Conservation (phyloP, 1,140 invertebrate genomes). For the Camponotus pennsylvanicus region DNA sequence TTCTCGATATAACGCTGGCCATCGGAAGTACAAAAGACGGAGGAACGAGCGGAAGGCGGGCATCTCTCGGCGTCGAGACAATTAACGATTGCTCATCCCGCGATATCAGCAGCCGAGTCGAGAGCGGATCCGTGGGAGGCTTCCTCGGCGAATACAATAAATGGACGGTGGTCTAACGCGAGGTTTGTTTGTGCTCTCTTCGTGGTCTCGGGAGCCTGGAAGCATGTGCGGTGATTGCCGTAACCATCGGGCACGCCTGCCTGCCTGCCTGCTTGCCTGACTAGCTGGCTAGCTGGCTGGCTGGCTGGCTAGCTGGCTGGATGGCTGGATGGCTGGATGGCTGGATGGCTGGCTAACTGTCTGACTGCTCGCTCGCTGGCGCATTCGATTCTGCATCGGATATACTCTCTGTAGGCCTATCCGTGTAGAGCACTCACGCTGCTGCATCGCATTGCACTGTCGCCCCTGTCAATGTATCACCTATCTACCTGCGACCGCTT, state of each 20-base stretch:
- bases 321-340: slow-evolving; percentile 38
- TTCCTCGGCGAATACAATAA: slow-evolving; percentile 68
- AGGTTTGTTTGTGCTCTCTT: slow-evolving; percentile 74
- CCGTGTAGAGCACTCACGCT: slow-evolving; percentile 66
- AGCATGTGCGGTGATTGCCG: slow-evolving; percentile 82
- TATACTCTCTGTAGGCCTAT: slow-evolving; percentile 62
- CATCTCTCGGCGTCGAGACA: slow-evolving; percentile 55
- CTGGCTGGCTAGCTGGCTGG: slow-evolving; percentile 38
- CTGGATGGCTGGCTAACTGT: slow-evolving; percentile 45
- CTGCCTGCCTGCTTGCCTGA: slow-evolving; percentile 60
- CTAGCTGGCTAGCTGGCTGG: slow-evolving; percentile 52
- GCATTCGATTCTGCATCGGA: slow-evolving; percentile 52
- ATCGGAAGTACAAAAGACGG: slow-evolving; percentile 60
- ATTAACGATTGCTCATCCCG: slow-evolving; percentile 73
- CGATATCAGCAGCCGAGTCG: slow-evolving; percentile 54
- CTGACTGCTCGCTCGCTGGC: slow-evolving; percentile 49
- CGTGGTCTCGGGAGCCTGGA: slow-evolving; percentile 75
- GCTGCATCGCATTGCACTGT: slow-evolving; percentile 60
- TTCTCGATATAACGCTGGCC: slow-evolving; percentile 15
- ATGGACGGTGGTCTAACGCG: slow-evolving; percentile 67
- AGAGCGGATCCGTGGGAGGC: slow-evolving; percentile 61
- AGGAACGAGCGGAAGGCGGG: slow-evolving; percentile 53
- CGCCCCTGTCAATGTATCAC: slow-evolving; percentile 68
- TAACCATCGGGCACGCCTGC: slow-evolving; percentile 81
- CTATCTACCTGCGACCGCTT: slow-evolving; percentile 67